phyloP scores from a whole-genome alignment of 2,888 invertebrate genomes.

The Ophioninae sp. region DNA sequence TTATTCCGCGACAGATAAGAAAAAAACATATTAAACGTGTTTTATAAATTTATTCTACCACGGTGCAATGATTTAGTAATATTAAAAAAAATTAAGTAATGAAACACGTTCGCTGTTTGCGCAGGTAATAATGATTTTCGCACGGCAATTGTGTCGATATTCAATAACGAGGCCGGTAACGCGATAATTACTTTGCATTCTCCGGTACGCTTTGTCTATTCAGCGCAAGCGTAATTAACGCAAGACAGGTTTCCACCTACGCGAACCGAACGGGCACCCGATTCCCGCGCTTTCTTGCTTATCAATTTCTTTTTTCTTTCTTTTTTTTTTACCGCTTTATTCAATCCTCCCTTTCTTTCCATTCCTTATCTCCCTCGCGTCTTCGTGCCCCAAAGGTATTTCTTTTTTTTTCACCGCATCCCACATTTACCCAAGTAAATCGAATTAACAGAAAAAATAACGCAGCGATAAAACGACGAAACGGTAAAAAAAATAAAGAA shows the following conservation, averaged over 20 bases:
- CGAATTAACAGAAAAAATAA: no score
- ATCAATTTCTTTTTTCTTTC: conserved; percentile 3
- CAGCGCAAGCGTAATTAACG: conserved; percentile 39
- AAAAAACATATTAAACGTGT: no score
- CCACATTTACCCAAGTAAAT: no score
- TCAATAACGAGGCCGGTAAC: conserved; percentile 41
- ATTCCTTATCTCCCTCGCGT: no score
- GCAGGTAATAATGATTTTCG: conserved; percentile 45
- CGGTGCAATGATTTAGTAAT: background rate
- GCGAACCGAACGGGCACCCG: conserved; percentile 46
- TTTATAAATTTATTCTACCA: no score
- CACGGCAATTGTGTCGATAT: conserved; percentile 54
- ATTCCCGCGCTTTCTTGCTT: conserved; percentile 54
- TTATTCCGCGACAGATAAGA: no score
- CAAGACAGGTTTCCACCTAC: conserved; percentile 33
- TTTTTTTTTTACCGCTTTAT: conserved; percentile 1
- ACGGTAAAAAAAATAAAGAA: no score
- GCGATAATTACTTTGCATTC: conserved; percentile 19
- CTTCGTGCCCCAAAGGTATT: no score
- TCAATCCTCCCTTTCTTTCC: background rate
- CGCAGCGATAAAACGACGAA: no score
- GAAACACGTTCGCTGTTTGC: background rate
- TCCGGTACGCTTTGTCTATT: background rate
- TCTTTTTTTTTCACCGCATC: background rate
- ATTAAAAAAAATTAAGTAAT: background rate